phyloP scores from a whole-genome alignment of 2,797 vertebrate species.

The Malacoctenus gilli region DNA sequence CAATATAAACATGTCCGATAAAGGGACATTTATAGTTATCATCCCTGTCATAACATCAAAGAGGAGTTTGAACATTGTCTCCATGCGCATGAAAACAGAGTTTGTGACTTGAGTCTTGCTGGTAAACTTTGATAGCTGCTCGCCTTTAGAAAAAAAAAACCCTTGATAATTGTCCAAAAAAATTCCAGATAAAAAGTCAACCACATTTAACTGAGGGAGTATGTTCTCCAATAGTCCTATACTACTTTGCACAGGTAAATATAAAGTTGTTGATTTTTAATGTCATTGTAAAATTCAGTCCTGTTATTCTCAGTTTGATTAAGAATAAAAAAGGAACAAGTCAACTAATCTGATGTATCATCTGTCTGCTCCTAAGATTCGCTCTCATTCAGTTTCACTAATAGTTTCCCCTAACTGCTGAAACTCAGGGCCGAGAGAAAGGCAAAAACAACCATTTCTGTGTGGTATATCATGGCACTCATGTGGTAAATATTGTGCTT shows the following conservation, averaged over 20 bases:
- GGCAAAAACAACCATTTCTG: constrained; percentile 37
- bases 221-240: not conserved
- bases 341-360: too few relatives aligned
- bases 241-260: not conserved
- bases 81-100: constrained; percentile 32
- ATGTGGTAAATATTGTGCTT: constrained; percentile 85
- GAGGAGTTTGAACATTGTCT: constrained; percentile 45
- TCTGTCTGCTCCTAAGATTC: not conserved
- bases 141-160: constrained; percentile 10
- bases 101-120: constrained; percentile 41
- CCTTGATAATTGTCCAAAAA: not conserved
- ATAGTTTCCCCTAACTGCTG: constrained; percentile 19
- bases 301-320: too few relatives aligned
- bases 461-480: constrained; percentile 79
- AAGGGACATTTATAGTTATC: constrained; percentile 69
- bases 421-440: constrained; percentile 3
- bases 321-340: too few relatives aligned
- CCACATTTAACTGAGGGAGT: not conserved
- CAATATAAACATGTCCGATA: constrained; percentile 75
- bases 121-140: constrained; percentile 15
- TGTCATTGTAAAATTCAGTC: too few relatives aligned
- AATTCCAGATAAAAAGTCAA: too few relatives aligned
- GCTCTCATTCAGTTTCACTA: not conserved
- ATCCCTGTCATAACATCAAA: constrained; percentile 69
- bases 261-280: too few relatives aligned